phyloP scores from a whole-genome alignment of 2,113 vertebrate genomes.

The Tachuris rubrigastra region DNA sequence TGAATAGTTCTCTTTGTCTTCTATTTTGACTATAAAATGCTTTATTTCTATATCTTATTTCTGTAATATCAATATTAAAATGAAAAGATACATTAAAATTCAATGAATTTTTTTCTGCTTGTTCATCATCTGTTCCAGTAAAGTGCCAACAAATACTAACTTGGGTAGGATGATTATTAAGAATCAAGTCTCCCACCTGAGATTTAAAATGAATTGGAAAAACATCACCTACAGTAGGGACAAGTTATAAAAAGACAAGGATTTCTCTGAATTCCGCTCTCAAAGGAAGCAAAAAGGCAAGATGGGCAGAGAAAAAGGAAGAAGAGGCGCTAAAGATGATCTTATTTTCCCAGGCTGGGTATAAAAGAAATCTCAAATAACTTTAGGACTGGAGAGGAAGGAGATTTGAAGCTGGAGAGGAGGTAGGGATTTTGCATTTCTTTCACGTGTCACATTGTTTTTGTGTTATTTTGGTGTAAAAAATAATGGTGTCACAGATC shows the following conservation, averaged over 20 bases:
- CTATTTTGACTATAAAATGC: background rate
- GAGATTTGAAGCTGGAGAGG: background rate
- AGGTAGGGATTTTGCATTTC: background rate
- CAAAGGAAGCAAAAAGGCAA: background rate
- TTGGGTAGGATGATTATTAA: background rate
- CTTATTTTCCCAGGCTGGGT: background rate
- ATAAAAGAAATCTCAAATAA: background rate
- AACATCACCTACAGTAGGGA: background rate
- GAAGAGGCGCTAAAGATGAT: background rate
- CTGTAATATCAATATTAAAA: background rate
- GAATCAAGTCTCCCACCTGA: background rate
- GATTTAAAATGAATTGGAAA: background rate
- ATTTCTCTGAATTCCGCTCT: background rate
- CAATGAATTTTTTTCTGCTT: background rate
- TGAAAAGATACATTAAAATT: background rate
- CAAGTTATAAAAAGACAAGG: background rate
- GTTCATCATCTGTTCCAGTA: background rate
- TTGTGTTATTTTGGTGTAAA: background rate
- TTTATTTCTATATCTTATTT: background rate
- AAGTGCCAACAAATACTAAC: background rate
- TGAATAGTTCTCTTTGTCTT: background rate
- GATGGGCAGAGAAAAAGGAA: background rate
- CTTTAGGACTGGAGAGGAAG: background rate
- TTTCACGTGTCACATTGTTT: accelerated
- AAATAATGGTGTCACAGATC: background rate